Evolutionary conservation across 2,113 vertebrate genomes (phyloP).

Genomic region (Murina feae): DNA sequence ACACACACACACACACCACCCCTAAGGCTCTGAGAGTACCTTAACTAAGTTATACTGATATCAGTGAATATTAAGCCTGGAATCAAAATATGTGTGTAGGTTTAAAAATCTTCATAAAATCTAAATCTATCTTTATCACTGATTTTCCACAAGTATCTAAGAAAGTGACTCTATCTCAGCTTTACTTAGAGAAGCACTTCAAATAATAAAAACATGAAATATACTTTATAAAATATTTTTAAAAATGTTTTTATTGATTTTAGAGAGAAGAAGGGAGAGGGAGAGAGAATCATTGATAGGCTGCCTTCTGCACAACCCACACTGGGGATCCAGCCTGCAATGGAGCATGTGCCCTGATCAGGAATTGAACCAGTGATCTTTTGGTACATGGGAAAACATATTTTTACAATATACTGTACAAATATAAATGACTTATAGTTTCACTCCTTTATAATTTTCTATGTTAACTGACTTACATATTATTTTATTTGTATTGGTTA

Average conservation of each 20-base stretch:
- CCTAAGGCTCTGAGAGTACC: neutral
- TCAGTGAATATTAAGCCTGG: neutral
- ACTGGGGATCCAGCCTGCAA: too few species aligned
- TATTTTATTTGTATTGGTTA: neutral
- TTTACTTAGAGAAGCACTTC: neutral
- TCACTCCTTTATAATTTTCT: conserved; percentile 33
- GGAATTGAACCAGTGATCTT: too few species aligned
- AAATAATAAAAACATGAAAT: conserved; percentile 33
- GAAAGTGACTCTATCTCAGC: neutral
- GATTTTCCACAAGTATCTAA: conserved; percentile 17
- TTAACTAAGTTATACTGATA: conserved; percentile 10
- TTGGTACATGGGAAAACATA: neutral
- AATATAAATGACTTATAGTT: neutral
- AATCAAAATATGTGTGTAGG: neutral
- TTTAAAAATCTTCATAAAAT: conserved; percentile 27
- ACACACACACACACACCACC: too few species aligned
- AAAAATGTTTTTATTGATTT: too few species aligned
- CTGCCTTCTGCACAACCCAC: too few species aligned
- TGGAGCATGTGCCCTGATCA: too few species aligned
- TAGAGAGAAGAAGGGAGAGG: too few species aligned
- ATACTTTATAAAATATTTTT: neutral
- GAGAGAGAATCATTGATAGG: too few species aligned
- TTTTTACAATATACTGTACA: neutral
- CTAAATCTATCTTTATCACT: neutral
- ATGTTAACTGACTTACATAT: neutral